A percentile compares a stretch with the other conserved stretches of the same genome.
These are phyloP conservation scores for Drosophila crucigera DNA, from an alignment of 2,888 invertebrate species.

Conservation along the genomic window DNA sequence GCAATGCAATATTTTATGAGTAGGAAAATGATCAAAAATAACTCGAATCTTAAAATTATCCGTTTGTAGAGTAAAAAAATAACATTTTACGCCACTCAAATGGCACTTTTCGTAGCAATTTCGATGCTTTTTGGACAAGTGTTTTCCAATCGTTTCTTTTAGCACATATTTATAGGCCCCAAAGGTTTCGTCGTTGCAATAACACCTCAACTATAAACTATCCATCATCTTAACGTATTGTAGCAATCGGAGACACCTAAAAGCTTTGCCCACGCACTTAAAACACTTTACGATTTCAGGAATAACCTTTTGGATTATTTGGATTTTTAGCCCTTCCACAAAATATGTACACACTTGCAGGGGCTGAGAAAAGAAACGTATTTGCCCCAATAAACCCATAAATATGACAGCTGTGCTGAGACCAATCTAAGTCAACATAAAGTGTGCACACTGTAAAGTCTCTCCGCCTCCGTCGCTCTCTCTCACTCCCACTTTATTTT, in stretches of 20 bases:
- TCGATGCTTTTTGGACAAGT: background rate
- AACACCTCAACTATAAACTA: constrained; percentile 14
- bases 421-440: constrained; percentile 48
- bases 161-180: constrained; percentile 21
- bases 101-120: background rate
- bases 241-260: constrained; percentile 22
- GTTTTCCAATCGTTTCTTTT: constrained; percentile 18
- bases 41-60: background rate
- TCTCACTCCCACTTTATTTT: constrained; percentile 2
- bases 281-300: constrained; percentile 32
- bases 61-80: background rate
- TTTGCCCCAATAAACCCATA: constrained; percentile 63
- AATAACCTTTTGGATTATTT: constrained; percentile 9
- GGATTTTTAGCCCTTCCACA: background rate
- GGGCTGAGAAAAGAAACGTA: constrained; percentile 25
- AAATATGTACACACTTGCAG: background rate
- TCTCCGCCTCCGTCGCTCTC: background rate
- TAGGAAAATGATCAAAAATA: background rate
- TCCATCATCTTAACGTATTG: constrained; percentile 10
- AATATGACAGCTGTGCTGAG: constrained; percentile 49
- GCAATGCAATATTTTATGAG: background rate
- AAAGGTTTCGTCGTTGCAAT: background rate
- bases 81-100: constrained; percentile 11
- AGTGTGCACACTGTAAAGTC: constrained; percentile 19
- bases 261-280: constrained; percentile 44